Conservation (phyloP, 1,140 invertebrate species). For the Plectrocnemia conspersa region DNA sequence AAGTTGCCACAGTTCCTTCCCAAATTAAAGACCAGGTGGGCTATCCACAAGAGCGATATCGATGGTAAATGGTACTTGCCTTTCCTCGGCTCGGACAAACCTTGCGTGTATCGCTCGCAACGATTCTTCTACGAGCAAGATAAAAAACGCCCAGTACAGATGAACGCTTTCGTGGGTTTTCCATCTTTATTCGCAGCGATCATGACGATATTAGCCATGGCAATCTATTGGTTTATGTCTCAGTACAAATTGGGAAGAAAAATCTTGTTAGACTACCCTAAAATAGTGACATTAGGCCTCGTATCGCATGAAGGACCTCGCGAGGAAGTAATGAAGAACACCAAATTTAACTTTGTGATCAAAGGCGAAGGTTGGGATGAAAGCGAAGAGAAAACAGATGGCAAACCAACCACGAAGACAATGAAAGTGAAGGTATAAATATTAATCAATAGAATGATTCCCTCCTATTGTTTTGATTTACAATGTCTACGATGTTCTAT, state of each 20-base stretch:
- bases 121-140: constrained; percentile 38
- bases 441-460: neutral
- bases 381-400: constrained; percentile 60
- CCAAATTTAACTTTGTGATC: constrained; percentile 64
- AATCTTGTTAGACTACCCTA: constrained; percentile 59
- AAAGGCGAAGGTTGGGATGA: constrained; percentile 73
- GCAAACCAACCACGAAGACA: constrained; percentile 59
- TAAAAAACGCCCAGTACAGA: constrained; percentile 34
- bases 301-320: constrained; percentile 64
- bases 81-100: constrained; percentile 25
- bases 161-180: constrained; percentile 26
- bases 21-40: constrained; percentile 24
- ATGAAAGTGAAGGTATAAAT: constrained; percentile 58
- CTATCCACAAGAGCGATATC: constrained; percentile 24
- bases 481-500: constrained; percentile 3
- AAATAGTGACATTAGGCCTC: constrained; percentile 67
- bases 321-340: constrained; percentile 57
- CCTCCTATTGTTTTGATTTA: neutral
- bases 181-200: constrained; percentile 39
- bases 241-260: constrained; percentile 52
- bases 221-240: constrained; percentile 62
- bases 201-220: constrained; percentile 51
- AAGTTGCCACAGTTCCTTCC: constrained; percentile 16
- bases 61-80: constrained; percentile 26
- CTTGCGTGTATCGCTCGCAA: constrained; percentile 24